These are phyloP conservation scores for Eleginops maclovinus DNA, from an alignment of 2,113 vertebrate genomes.

Conservation along the genomic window DNA sequence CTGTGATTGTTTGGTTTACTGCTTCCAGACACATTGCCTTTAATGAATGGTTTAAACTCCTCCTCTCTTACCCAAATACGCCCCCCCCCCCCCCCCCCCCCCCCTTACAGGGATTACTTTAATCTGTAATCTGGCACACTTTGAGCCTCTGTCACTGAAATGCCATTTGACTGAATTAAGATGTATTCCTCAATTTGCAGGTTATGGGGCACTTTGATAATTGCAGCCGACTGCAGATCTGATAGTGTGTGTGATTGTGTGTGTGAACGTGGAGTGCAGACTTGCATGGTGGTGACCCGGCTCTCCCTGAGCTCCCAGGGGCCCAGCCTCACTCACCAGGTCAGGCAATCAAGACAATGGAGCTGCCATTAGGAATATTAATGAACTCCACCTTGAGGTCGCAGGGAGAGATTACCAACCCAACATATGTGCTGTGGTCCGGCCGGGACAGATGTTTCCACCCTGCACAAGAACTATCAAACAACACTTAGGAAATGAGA, in stretches of 20 bases:
- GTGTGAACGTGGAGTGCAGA: slow-evolving; percentile 33
- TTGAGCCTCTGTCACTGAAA: slow-evolving; percentile 53
- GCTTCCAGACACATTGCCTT: background rate
- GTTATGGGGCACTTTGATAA: slow-evolving; percentile 76
- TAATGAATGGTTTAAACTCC: too few species aligned
- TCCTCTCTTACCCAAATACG: too few species aligned
- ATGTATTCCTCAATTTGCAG: slow-evolving; percentile 55
- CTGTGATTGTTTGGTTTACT: slow-evolving; percentile 55
- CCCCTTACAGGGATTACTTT: slow-evolving; percentile 70
- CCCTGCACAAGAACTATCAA: background rate
- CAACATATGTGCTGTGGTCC: slow-evolving; percentile 33
- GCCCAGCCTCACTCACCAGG: slow-evolving; percentile 17
- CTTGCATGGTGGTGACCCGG: background rate
- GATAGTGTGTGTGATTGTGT: slow-evolving; percentile 51
- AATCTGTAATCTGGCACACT: slow-evolving; percentile 79
- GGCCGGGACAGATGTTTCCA: background rate
- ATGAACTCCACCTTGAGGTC: slow-evolving; percentile 49
- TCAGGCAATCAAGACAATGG: slow-evolving; percentile 73
- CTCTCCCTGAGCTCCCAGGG: slow-evolving; percentile 13
- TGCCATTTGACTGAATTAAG: slow-evolving; percentile 70
- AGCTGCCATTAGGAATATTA: slow-evolving; percentile 73
- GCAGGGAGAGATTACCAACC: background rate
- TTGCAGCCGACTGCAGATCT: slow-evolving; percentile 53
- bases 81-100: too few species aligned
- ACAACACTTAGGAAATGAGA: slow-evolving; percentile 15